Conservation (phyloP, 2,797 vertebrate species). For the Hypotaenidia philippensis region DNA sequence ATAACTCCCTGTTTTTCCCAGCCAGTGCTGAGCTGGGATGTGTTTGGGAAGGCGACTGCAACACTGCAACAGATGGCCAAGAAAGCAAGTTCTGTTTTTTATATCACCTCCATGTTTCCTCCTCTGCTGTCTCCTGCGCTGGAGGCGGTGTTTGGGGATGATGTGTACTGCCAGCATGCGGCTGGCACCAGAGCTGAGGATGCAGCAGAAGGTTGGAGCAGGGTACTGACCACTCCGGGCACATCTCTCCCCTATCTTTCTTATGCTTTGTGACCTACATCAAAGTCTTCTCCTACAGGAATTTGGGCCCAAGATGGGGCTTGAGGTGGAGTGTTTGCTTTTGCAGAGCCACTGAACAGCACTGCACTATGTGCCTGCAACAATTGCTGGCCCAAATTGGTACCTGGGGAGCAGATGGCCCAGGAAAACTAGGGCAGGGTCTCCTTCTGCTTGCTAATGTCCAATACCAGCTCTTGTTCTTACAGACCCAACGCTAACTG, state of each 20-base stretch:
- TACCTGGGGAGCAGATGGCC: not conserved
- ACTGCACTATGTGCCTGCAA: not conserved
- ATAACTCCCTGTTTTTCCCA: conserved; percentile 13
- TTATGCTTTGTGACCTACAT: not conserved
- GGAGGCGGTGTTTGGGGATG: conserved; percentile 11
- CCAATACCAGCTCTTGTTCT: not conserved
- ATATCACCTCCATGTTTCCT: conserved; percentile 44
- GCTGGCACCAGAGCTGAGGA: not conserved
- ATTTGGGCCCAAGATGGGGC: not conserved
- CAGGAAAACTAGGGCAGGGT: not conserved
- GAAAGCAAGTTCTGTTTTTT: conserved; percentile 54
- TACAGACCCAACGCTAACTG: not conserved
- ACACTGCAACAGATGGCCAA: conserved; percentile 54
- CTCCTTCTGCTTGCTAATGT: not conserved
- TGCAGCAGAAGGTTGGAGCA: not conserved
- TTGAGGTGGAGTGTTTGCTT: not conserved
- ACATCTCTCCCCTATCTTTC: not conserved
- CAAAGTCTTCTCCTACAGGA: not conserved
- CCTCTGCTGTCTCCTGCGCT: conserved; percentile 41
- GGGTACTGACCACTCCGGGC: not conserved
- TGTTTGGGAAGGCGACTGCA: not conserved
- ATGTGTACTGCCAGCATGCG: not conserved
- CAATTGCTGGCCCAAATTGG: not conserved
- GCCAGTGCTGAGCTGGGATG: not conserved
- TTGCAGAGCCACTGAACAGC: not conserved